Base-by-base conservation (phyloP, 2,888 invertebrate species). In the Zygogramma bicolorata region DNA sequence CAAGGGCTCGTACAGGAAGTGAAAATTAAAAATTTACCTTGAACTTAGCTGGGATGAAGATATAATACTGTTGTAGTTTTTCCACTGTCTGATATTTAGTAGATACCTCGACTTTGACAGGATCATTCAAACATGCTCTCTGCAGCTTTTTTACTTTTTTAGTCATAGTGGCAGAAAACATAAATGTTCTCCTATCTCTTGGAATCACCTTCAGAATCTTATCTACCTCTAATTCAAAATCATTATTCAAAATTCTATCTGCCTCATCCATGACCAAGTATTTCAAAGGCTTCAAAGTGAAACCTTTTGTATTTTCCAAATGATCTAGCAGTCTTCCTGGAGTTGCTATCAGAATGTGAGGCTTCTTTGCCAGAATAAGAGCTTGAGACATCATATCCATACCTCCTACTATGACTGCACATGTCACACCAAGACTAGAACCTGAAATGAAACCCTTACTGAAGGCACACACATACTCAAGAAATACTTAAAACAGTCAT, bases 91-190 rank as follows among this genome's bases (percentile, higher is more conserved):
- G 97, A 86, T 98, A 99, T 85, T 99, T 98, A 0, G 95, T 96
- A 0, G 97, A 97, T 3, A 95, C 97, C 86, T 99, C 98, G 0
- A 99, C 95, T 87, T 95, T 97, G 0, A 97, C 97, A 0, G 99
- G 99, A 86, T 99, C 95, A 79, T 92, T 92, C 5, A 99, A 88
- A 0, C 97, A 98, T 0, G 99, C 99, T 42, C 99, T 89, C 86
- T 99, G 98, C 29, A 99, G 88, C 85, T 99, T 99, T 81, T 96
- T 95, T 0, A 99, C 94, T 87, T 97, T 97, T 85, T 96, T 97
- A 0, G 99, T 99, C 99, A 99, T 99, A 0, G 99, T 99, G 0
- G 99, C 99, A 0, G 99, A 99, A 88, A 98, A 99, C 13, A 99
- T 89, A 83, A 94, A 96, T 0, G 99, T 99, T 73, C 92, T 90